These are phyloP conservation scores for Hemibagrus guttatus DNA, from an alignment of 2,797 vertebrate species.

Conservation along the genomic window DNA sequence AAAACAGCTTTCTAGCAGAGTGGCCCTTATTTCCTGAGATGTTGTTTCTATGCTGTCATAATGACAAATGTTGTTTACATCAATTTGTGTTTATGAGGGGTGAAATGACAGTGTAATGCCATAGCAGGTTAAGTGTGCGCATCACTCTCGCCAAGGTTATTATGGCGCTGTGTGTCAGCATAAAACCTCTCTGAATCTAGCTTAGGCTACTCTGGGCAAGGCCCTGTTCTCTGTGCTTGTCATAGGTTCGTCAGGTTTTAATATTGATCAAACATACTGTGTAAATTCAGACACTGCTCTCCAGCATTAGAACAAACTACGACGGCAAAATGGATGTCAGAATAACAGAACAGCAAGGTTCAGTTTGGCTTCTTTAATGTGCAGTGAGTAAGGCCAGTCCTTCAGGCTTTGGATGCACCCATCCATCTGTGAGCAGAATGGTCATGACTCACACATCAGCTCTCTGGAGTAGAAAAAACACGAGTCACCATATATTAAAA, in stretches of 20 bases:
- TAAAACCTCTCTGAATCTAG: constrained; percentile 24
- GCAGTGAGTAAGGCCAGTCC: constrained; percentile 71
- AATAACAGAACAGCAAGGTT: constrained; percentile 57
- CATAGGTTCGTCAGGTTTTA: constrained; percentile 29
- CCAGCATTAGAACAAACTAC: constrained; percentile 43
- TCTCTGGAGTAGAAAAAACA: constrained; percentile 63
- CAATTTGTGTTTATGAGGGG: constrained; percentile 42
- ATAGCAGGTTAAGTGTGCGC: constrained; percentile 37
- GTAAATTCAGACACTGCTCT: constrained; percentile 54
- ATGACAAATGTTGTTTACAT: constrained; percentile 47
- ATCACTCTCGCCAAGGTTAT: constrained; percentile 25
- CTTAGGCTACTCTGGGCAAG: background rate
- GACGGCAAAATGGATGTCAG: constrained; percentile 68
- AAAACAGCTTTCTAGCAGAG: constrained; percentile 21
- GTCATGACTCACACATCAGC: constrained; percentile 64
- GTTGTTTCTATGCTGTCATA: constrained; percentile 39
- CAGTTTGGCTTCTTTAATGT: constrained; percentile 69
- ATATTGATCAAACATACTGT: constrained; percentile 60
- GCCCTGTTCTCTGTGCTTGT: background rate
- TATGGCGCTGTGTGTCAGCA: background rate
- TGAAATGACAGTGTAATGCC: constrained; percentile 44
- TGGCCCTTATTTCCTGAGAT: constrained; percentile 36
- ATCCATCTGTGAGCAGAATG: constrained; percentile 39
- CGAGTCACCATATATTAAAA: constrained; percentile 38
- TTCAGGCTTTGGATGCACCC: constrained; percentile 66